These are phyloP conservation scores for Thymallus thymallus DNA, from an alignment of 2,113 vertebrate genomes.

Conservation along the genomic window DNA sequence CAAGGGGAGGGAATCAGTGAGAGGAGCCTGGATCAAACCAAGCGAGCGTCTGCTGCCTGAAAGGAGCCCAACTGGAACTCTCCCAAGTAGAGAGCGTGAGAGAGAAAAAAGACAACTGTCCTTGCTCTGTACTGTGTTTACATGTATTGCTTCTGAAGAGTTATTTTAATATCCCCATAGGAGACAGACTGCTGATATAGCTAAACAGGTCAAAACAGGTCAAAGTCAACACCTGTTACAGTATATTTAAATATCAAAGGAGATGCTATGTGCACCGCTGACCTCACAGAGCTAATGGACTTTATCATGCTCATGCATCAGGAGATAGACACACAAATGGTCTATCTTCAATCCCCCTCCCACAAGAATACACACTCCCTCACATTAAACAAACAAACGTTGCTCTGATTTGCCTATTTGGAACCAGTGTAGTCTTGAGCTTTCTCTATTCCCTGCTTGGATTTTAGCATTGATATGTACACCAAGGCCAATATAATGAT, in stretches of 20 bases:
- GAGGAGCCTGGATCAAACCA: slow-evolving; percentile 36
- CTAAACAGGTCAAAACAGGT: too few species aligned
- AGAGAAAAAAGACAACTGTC: slow-evolving; percentile 23
- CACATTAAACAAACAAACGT: neutral
- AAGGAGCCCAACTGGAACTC: neutral
- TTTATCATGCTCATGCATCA: neutral
- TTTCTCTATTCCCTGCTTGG: neutral
- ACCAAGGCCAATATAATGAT: slow-evolving; percentile 28
- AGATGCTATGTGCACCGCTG: neutral
- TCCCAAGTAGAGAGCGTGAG: slow-evolving; percentile 4
- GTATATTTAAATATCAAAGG: neutral
- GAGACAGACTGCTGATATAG: neutral
- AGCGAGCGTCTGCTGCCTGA: neutral
- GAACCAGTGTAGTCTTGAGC: neutral
- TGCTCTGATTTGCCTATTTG: neutral
- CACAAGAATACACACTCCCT: neutral
- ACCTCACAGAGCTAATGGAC: slow-evolving; percentile 1
- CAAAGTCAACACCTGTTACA: slow-evolving; percentile 2
- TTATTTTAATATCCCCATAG: slow-evolving; percentile 6
- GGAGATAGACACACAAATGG: slow-evolving; percentile 1
- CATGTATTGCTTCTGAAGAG: slow-evolving; percentile 22
- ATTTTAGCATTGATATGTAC: slow-evolving; percentile 19
- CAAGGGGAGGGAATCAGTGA: slow-evolving; percentile 42
- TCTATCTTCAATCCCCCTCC: neutral
- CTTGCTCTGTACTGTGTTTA: slow-evolving; percentile 28